phyloP scores from a whole-genome alignment of 2,797 vertebrate genomes.

The Nannoperca obscura region DNA sequence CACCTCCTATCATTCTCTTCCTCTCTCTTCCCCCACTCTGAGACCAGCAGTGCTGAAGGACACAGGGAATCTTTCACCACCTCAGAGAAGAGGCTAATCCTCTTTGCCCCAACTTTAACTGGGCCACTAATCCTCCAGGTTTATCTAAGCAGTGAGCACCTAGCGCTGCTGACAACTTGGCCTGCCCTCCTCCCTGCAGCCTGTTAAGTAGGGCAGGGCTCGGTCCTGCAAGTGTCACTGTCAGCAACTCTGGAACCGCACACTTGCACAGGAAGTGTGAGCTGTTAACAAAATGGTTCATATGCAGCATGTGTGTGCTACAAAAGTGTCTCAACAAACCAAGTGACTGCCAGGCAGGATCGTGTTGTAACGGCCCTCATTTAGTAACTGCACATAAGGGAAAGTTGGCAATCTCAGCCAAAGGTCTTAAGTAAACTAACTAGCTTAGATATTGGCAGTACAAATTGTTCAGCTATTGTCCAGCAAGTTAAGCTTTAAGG shows the following conservation, averaged over 20 bases:
- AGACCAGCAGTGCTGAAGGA: conserved; percentile 85
- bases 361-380: conserved; percentile 54
- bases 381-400: conserved; percentile 55
- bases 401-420: conserved; percentile 58
- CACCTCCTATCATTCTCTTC: conserved; percentile 48
- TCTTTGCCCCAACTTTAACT: conserved; percentile 91
- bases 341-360: conserved; percentile 60
- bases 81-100: conserved; percentile 89
- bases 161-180: conserved; percentile 85
- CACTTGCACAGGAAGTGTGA: conserved; percentile 80
- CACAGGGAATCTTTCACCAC: conserved; percentile 86
- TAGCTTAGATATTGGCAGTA: conserved; percentile 68
- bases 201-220: conserved; percentile 87
- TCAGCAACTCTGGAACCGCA: conserved; percentile 85
- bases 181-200: conserved; percentile 79
- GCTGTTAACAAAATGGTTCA: conserved; percentile 78
- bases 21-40: conserved; percentile 39
- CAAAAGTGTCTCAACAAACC: conserved; percentile 71
- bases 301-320: conserved; percentile 60
- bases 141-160: conserved; percentile 88
- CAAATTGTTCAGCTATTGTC: conserved; percentile 73
- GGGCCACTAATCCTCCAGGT: conserved; percentile 90
- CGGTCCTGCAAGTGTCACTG: conserved; percentile 82
- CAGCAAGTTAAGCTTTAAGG: conserved; percentile 72
- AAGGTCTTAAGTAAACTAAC: conserved; percentile 65